Base-by-base conservation (phyloP, 2,113 vertebrate genomes). In the Prionailurus bengalensis region DNA sequence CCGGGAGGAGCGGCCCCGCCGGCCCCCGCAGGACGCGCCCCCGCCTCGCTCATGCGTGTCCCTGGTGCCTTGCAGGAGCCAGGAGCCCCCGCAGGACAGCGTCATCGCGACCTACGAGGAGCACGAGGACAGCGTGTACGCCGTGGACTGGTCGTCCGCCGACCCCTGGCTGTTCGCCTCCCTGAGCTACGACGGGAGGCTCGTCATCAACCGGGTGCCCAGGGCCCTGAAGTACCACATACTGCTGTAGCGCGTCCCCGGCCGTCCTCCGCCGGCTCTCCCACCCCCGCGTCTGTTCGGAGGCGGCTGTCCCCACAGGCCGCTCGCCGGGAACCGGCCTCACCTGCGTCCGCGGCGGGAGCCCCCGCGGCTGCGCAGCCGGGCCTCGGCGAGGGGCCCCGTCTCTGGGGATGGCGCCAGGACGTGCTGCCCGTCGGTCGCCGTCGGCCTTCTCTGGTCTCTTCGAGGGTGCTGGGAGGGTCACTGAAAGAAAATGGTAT, bases 121-220 rank as follows among this genome's bases (percentile, higher is more conserved):
- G 94, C 99, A 99, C 0, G 99, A 99, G 98, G 99, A 99, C 98
- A 99, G 99, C 0, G 99, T 99, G 63, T 99, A 99, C 25, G 99
- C 99, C 0, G 99, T 99, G 45, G 99, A 99, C 98, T 99, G 99
- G 99, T 99, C 99, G 6, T 99, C 99, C 0, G 99, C 99, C 0
- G 99, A 99, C 98, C 99, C 99, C 0, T 99, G 99, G 99, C 99
- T 99, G 3, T 99, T 99, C 48, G 99, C 99, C 53, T 99, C 99
- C 31, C 99, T 99, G 98, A 99, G 99, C 97, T 99, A 99, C 25
- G 99, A 99, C 15, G 99, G 99, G 68, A 99, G 99, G 88, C 99
- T 99, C 33, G 99, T 99, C 97, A 99, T 99, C 99, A 99, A 99
- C 99, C 98, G 99, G 95, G 99, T 99, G 42, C 99, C 99, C 3